Percentiles rank a stretch among this genome's conserved stretches.
These are phyloP conservation scores for Spheniscus mendiculus DNA, from an alignment of 2,113 vertebrate species.

Conservation along the genomic window DNA sequence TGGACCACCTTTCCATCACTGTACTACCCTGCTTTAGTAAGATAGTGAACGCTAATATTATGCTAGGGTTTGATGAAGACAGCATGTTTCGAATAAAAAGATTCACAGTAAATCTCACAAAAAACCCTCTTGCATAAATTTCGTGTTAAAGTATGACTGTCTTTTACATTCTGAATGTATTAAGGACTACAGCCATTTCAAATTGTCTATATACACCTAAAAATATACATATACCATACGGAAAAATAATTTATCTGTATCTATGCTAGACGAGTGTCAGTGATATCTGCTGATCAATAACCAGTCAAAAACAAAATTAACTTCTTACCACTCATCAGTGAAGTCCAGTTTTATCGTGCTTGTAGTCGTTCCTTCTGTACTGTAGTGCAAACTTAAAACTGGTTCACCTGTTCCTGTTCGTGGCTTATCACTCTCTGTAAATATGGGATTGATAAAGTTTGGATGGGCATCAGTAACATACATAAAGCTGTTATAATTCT, in stretches of 20 bases:
- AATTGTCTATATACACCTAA: background rate
- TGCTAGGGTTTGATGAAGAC: background rate
- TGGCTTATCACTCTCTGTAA: slow-evolving; percentile 85
- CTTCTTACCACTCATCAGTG: slow-evolving; percentile 95
- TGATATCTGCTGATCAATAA: background rate
- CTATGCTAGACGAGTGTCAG: background rate
- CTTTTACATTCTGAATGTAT: background rate
- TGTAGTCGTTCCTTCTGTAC: slow-evolving; percentile 96
- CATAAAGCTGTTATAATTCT: background rate
- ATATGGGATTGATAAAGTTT: slow-evolving; percentile 67
- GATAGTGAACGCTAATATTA: background rate
- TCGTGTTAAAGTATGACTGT: background rate
- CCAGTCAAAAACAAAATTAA: background rate
- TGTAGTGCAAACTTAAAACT: slow-evolving; percentile 96
- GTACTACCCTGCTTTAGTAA: background rate
- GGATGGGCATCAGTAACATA: slow-evolving; percentile 35
- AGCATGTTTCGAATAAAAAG: background rate
- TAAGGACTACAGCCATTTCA: background rate
- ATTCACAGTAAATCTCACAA: background rate
- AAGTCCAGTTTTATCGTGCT: slow-evolving; percentile 99
- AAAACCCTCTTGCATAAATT: background rate
- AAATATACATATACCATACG: background rate
- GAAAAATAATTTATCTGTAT: background rate
- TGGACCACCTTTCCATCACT: background rate
- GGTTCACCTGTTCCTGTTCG: slow-evolving; percentile 86